Conservation (phyloP, 2,113 vertebrate species). For the Carettochelys insculpta region DNA sequence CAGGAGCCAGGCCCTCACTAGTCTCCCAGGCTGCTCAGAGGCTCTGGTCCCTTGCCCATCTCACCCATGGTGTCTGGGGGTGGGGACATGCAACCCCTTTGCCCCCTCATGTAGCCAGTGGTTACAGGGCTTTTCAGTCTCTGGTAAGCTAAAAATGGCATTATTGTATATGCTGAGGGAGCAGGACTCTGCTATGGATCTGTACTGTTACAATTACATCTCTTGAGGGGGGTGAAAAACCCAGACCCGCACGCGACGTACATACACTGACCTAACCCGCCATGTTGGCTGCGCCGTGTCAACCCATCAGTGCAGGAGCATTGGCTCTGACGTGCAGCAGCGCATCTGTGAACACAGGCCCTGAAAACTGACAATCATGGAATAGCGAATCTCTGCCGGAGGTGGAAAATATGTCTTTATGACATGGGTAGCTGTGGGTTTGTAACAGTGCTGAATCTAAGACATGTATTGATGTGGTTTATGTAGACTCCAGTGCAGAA, state of each 20-base stretch:
- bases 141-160: conserved; percentile 55
- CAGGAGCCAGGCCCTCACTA: too few relatives aligned
- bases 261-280: not conserved
- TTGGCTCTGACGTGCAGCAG: not conserved
- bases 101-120: too few relatives aligned
- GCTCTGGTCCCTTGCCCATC: too few relatives aligned
- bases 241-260: not conserved
- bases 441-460: not conserved
- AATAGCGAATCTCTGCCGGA: not conserved
- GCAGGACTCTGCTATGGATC: not conserved
- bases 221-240: not conserved
- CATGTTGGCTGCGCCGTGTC: not conserved
- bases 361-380: not conserved
- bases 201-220: not conserved
- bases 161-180: conserved; percentile 25
- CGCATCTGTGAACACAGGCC: not conserved
- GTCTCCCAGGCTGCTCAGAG: too few relatives aligned
- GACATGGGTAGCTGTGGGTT: not conserved
- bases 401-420: not conserved
- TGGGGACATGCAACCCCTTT: too few relatives aligned
- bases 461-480: not conserved
- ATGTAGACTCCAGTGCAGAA: not conserved
- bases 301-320: accelerated
- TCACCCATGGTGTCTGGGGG: too few relatives aligned
- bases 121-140: conserved; percentile 20